Evolutionary conservation across 2,113 vertebrate genomes (phyloP), one percentile per base, ranked within the genome.

Genomic region (Triplophysa rosa): DNA sequence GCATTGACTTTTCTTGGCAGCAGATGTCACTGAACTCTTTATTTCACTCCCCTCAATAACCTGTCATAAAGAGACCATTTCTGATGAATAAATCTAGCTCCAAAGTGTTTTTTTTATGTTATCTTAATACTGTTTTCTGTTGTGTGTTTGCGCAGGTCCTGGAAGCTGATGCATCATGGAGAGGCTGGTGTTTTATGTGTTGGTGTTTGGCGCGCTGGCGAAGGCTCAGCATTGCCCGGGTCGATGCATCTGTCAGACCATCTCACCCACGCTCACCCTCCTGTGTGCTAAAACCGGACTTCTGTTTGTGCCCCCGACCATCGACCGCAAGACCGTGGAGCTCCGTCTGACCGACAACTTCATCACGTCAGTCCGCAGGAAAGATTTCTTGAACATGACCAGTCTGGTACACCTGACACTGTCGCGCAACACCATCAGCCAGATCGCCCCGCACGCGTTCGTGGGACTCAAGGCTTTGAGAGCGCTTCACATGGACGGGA

Each of bases 361-460:
- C 91, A 98, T 98, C 81, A 96, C 96, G 0, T 87, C 95, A 1
- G 92, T 98, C 13, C 94, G 96, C 4, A 92, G 91, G 64, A 91
- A 94, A 24, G 97, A 98, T 89, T 98, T 98, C 80, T 91, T 94
- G 87, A 98, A 98, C 92, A 98, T 98, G 97, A 98, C 94, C 75
- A 98, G 94, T 86, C 83, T 98, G 87, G 97, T 98, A 19, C 96
- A 98, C 87, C 94, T 98, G 63, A 98, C 97, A 1, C 88, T 98
- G 33, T 98, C 96, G 2, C 93, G 97, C 0, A 98, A 98, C 86
- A 97, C 96, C 71, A 94, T 98, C 59, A 97, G 96, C 83, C 96
- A 97, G 84, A 89, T 98, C 73, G 92, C 93, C 0, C 94, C 96
- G 0, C 93, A 94, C 0, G 94, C 97, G 80, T 98, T 98, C 1